Evolutionary conservation across 2,888 invertebrate genomes (phyloP).

Genomic region (Lasius platythorax): DNA sequence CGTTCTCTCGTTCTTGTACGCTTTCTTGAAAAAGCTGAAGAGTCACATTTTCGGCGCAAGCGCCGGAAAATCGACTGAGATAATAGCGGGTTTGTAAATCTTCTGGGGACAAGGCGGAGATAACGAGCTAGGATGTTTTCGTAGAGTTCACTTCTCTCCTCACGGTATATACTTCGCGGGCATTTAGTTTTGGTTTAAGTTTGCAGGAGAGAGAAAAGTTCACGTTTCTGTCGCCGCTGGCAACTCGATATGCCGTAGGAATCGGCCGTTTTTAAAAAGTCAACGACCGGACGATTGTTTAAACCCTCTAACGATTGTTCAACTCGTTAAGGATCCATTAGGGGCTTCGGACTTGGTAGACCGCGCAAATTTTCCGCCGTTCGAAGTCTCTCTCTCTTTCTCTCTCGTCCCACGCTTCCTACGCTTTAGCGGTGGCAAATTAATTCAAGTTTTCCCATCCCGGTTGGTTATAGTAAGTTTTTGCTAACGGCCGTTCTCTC

Average conservation of each 20-base stretch:
- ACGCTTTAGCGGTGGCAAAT: constrained; percentile 62
- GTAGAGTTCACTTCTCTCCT: constrained; percentile 51
- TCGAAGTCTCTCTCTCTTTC: constrained; percentile 14
- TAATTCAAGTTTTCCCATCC: constrained; percentile 64
- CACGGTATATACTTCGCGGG: constrained; percentile 52
- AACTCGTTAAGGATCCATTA: constrained; percentile 83
- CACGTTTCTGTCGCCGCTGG: constrained; percentile 20
- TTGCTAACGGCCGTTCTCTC: constrained; percentile 49
- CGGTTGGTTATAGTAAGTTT: constrained; percentile 52
- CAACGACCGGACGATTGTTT: constrained; percentile 74
- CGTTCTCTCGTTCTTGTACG: background rate
- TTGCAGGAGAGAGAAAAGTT: constrained; percentile 49
- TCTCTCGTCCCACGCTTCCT: constrained; percentile 29
- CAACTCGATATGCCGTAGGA: constrained; percentile 47
- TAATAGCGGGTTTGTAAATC: constrained; percentile 64
- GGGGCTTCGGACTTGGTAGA: constrained; percentile 68
- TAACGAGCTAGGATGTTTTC: constrained; percentile 65
- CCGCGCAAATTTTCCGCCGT: constrained; percentile 70
- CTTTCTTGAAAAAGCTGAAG: background rate
- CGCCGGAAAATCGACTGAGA: constrained; percentile 37
- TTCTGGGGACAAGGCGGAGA: constrained; percentile 46
- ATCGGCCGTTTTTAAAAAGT: constrained; percentile 68
- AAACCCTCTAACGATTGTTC: constrained; percentile 83
- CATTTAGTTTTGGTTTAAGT: constrained; percentile 70
- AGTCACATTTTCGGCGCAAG: constrained; percentile 6